Base-by-base conservation (phyloP, 2,113 vertebrate genomes). In the Elachura formosa region DNA sequence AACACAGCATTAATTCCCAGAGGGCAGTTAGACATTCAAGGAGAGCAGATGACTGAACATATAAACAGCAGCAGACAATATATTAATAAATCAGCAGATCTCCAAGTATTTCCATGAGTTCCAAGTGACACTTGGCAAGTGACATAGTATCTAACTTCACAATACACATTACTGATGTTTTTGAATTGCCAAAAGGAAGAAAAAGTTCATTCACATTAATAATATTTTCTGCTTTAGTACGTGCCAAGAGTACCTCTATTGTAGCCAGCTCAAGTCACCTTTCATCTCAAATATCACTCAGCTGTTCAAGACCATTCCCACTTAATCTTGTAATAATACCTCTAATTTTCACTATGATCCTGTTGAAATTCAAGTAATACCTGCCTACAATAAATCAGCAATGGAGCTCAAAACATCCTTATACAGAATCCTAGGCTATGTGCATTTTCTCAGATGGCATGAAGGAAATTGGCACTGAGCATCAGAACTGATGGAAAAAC, bases 61-160 rank as follows among this genome's bases (percentile, higher is more conserved):
- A 69, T 66, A 90, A 90, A 81, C 66, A 91, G 54, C 73, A 85
- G 84, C 20, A 87, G 36, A 85, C 52, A 87, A 72, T 56, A 62
- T 68, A 74, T 76, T 94, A 91, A 83, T 93, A 93, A 96, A 94
- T 77, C 64, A 94, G 69, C n/a, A 40, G 26, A 84, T 95, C 55
- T 80, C 49, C 84, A 90, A 94, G 61, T 81, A 89, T 95, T 95
- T 96, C 58, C 46, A 86, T 69, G 51, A 56, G 40, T 26, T 36
- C 38, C 58, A 75, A 45, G 61, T 49, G 64, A 49, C 23, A 45
- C 33, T 91, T 87, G 33, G 29, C 28, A 86, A 85, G 52, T 84
- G 90, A 80, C 8, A 79, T 12, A 90, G 33, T 49, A 61, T 23
- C 64, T 84, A 82, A 64, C 58, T 88, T 86, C 28, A 74, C 59